Percentiles rank a stretch among this genome's conserved stretches.
Evolutionary conservation across 2,113 vertebrate species (phyloP).

Genomic region (Tenebrosternarchus preto): DNA sequence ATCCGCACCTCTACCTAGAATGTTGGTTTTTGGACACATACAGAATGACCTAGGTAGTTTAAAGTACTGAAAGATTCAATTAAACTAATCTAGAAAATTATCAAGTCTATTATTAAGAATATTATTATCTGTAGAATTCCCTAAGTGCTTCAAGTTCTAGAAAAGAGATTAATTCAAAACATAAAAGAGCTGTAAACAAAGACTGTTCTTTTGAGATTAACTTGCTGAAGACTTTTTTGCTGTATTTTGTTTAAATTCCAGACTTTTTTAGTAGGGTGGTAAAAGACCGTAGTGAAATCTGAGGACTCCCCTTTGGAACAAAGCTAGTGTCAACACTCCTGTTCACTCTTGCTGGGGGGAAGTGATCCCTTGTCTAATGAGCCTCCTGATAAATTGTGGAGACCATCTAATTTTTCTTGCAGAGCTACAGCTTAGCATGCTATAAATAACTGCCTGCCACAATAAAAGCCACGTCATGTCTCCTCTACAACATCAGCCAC

Average conservation of each 20-base stretch:
- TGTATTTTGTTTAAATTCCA: no score
- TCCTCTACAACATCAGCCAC: background rate
- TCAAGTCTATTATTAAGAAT: no score
- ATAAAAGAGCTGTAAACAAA: no score
- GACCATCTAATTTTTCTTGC: constrained; percentile 32
- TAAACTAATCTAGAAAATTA: background rate
- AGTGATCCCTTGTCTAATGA: constrained; percentile 46
- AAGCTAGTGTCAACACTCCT: constrained; percentile 24
- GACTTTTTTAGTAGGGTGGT: background rate
- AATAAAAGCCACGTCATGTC: constrained; percentile 36
- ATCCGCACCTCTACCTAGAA: no score
- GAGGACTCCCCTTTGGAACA: background rate
- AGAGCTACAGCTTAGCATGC: constrained; percentile 8
- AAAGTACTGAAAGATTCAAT: background rate
- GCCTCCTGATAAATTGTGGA: constrained; percentile 41
- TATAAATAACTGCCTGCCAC: constrained; percentile 49
- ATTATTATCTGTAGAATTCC: no score
- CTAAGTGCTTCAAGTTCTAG: no score
- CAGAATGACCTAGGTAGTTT: background rate
- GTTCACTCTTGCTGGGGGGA: constrained; percentile 26
- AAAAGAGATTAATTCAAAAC: no score
- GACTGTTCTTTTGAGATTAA: no score
- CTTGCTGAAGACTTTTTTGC: no score
- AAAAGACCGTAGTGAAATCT: background rate
- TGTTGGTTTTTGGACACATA: no score